A percentile compares a stretch with the other conserved stretches of the same genome.
Conservation (phyloP, 1,140 invertebrate species). For the Apis mellifera region DNA sequence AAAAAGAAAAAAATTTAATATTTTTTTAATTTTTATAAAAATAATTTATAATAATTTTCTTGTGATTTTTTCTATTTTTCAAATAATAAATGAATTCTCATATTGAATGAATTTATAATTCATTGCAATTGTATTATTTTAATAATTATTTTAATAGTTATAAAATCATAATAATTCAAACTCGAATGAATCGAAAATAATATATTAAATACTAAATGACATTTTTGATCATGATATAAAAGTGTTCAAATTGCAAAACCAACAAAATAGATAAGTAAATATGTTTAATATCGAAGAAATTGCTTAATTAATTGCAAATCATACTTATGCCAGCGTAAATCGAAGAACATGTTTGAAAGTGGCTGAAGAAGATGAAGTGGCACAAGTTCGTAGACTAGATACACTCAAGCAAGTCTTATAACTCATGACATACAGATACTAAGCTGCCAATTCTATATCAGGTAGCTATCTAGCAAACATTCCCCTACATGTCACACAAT, state of each 20-base stretch:
- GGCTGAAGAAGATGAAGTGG: conserved; percentile 53
- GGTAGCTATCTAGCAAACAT: conserved; percentile 49
- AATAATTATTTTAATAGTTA: neutral
- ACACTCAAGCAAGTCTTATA: conserved; percentile 47
- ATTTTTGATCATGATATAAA: neutral
- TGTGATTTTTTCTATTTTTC: no score
- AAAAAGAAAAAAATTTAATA: no score
- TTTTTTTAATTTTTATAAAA: no score
- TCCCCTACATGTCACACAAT: conserved; percentile 30
- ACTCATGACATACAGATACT: conserved; percentile 37
- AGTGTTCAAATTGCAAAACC: conserved; percentile 10
- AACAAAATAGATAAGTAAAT: neutral
- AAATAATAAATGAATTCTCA: no score
- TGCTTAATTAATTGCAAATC: conserved; percentile 66
- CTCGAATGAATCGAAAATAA: neutral
- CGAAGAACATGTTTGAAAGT: conserved; percentile 32
- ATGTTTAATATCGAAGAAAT: conserved; percentile 16
- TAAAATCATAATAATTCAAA: neutral
- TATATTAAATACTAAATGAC: neutral
- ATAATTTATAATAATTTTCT: no score
- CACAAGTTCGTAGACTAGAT: conserved; percentile 27
- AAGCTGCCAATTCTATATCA: conserved; percentile 60
- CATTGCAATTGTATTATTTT: neutral
- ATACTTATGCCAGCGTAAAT: conserved; percentile 45
- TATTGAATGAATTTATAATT: neutral